Conservation (phyloP, 1,140 invertebrate genomes). For the Cherax destructor region DNA sequence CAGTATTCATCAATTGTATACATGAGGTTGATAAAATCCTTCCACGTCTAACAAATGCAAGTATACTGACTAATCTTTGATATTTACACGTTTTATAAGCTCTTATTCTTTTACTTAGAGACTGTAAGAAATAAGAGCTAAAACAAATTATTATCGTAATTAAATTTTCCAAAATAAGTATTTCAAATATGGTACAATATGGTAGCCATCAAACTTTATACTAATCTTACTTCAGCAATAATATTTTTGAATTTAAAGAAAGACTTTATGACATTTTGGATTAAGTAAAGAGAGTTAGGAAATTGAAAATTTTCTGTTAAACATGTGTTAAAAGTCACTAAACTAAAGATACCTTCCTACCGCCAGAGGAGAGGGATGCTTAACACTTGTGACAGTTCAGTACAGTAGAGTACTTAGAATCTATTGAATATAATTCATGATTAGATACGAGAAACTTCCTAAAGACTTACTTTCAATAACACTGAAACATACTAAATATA, state of each 20-base stretch:
- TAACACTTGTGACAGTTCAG: neutral
- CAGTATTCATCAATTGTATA: neutral
- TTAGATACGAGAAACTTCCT: neutral
- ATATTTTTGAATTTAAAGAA: neutral
- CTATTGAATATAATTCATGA: neutral
- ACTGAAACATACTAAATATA: neutral
- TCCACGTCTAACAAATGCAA: no score
- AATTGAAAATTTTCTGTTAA: neutral
- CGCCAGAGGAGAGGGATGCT: conserved; percentile 10
- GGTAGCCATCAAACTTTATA: neutral
- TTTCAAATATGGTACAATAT: neutral
- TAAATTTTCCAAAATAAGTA: no score
- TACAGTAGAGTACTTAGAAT: conserved; percentile 34
- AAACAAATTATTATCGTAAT: no score
- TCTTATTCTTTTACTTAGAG: no score
- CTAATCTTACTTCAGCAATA: neutral
- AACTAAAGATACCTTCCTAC: conserved; percentile 4
- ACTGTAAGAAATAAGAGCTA: no score
- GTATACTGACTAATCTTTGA: no score
- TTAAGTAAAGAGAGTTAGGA: conserved; percentile 7
- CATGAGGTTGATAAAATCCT: neutral
- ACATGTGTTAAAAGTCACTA: neutral
- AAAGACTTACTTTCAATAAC: neutral
- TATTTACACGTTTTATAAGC: no score
- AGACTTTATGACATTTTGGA: neutral